Conservation (phyloP, 2,113 vertebrate genomes). For the Arenaria interpres region DNA sequence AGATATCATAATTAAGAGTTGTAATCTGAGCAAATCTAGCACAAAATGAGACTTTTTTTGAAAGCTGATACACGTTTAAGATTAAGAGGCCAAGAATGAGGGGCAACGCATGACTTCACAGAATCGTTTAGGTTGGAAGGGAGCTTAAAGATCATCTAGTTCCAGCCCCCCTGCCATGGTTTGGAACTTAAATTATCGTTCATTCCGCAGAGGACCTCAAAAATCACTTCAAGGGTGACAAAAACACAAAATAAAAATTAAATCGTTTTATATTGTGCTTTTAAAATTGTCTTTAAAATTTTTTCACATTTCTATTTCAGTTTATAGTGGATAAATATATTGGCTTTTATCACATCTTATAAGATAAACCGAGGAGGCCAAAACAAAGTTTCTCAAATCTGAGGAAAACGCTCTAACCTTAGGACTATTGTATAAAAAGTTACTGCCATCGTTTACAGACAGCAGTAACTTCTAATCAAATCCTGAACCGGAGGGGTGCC, state of each 20-base stretch:
- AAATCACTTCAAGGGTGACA: background rate
- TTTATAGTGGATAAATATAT: background rate
- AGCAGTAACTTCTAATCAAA: background rate
- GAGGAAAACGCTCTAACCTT: background rate
- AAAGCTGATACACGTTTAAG: background rate
- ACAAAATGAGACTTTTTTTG: background rate
- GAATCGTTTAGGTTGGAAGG: too few species aligned
- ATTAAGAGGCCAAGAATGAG: background rate
- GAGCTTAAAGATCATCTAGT: too few species aligned
- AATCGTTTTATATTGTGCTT: background rate
- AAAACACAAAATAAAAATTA: background rate
- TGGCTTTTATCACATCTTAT: background rate
- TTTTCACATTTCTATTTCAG: background rate
- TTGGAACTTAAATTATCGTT: background rate
- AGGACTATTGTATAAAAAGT: background rate
- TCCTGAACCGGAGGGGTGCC: background rate
- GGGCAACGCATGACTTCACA: background rate
- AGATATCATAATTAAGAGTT: background rate
- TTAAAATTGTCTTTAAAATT: background rate
- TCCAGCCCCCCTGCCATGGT: too few species aligned
- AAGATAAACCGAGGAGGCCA: background rate
- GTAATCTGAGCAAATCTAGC: background rate
- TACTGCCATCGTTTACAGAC: background rate
- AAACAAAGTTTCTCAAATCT: background rate
- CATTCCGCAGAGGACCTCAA: background rate